phyloP scores from a whole-genome alignment of 2,888 invertebrate species.

The Byasa hedistus region DNA sequence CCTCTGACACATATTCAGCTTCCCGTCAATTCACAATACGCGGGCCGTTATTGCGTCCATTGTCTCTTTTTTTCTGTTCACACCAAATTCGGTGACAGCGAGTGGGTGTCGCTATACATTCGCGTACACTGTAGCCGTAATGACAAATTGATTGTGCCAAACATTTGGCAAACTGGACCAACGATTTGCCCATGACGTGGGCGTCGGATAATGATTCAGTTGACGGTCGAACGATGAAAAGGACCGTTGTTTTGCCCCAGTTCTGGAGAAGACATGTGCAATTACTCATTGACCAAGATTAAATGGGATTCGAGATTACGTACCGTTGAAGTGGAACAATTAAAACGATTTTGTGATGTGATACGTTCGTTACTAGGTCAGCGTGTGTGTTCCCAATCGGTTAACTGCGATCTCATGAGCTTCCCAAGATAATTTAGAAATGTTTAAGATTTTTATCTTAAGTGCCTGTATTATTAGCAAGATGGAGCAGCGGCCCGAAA shows the following conservation, averaged over 20 bases:
- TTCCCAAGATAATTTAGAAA: not conserved
- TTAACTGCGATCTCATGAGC: not conserved
- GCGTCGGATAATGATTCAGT: slow-evolving; percentile 69
- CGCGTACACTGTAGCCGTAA: slow-evolving; percentile 63
- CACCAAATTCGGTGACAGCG: slow-evolving; percentile 55
- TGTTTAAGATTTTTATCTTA: not conserved
- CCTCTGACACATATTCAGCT: slow-evolving; percentile 47
- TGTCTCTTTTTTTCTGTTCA: slow-evolving; percentile 59
- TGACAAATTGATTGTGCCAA: slow-evolving; percentile 73
- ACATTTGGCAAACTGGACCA: slow-evolving; percentile 61
- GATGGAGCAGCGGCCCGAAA: not conserved
- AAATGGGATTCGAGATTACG: slow-evolving; percentile 34
- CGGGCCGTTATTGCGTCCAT: slow-evolving; percentile 64
- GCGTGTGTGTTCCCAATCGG: slow-evolving; percentile 1
- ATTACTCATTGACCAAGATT: slow-evolving; percentile 49
- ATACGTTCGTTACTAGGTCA: slow-evolving; percentile 10
- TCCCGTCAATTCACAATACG: slow-evolving; percentile 51
- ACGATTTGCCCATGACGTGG: slow-evolving; percentile 56
- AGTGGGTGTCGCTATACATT: slow-evolving; percentile 70
- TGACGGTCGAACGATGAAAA: slow-evolving; percentile 49
- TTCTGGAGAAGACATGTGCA: slow-evolving; percentile 38
- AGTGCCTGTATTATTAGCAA: not conserved
- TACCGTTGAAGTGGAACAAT: slow-evolving; percentile 39
- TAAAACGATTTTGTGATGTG: slow-evolving; percentile 21
- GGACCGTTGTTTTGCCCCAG: slow-evolving; percentile 64